A percentile compares a stretch with the other conserved stretches of the same genome.
These are phyloP conservation scores for Portunus trituberculatus DNA, from an alignment of 1,140 invertebrate species.

Conservation along the genomic window DNA sequence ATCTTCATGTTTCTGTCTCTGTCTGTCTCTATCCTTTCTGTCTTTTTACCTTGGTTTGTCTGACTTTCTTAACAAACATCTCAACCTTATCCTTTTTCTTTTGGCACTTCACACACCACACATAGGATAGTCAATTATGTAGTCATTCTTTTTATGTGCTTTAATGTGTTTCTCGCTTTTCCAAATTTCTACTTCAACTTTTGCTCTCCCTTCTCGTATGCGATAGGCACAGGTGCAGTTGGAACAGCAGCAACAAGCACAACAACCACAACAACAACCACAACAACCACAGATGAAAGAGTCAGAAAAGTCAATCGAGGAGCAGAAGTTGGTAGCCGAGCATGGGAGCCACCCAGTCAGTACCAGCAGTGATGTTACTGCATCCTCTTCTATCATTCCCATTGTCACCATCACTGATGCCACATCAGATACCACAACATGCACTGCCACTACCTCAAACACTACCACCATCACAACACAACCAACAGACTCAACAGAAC, in stretches of 20 bases:
- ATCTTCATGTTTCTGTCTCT: background rate
- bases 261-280: conserved; percentile 40
- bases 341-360: background rate
- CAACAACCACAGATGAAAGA: conserved; percentile 51
- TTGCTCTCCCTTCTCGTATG: conserved; percentile 55
- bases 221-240: conserved; percentile 63
- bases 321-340: conserved; percentile 34
- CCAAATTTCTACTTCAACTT: conserved; percentile 47
- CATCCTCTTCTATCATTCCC: background rate
- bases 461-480: background rate
- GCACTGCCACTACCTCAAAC: background rate
- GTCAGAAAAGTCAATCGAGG: conserved; percentile 26
- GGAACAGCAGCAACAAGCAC: conserved; percentile 49
- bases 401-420: background rate
- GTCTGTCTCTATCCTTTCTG: background rate
- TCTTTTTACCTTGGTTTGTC: too few species aligned
- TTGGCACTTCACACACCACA: background rate
- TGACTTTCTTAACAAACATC: background rate
- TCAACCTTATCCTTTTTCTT: background rate
- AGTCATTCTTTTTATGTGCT: background rate
- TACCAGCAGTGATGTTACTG: conserved; percentile 22
- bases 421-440: background rate
- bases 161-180: background rate
- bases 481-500: background rate
- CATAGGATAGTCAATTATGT: background rate